Percentiles rank a stretch among this genome's conserved stretches.
These are phyloP conservation scores for Salpingus planirostris DNA, from an alignment of 2,888 invertebrate genomes.

Conservation along the genomic window DNA sequence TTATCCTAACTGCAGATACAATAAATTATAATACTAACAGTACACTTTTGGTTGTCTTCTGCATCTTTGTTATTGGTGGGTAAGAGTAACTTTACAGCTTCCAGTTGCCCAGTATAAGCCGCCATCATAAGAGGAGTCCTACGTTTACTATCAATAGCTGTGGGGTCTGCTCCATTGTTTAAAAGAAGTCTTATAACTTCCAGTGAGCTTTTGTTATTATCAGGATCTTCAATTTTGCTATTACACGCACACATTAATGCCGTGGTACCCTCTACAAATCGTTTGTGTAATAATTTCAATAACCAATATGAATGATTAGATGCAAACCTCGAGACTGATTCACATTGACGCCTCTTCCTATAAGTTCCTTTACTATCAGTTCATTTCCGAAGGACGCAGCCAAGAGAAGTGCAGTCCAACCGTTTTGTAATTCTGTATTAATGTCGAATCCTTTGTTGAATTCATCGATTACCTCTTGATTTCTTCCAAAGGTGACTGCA, in stretches of 20 bases:
- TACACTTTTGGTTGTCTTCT: slow-evolving; percentile 53
- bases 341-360: too few relatives aligned
- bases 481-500: too few relatives aligned
- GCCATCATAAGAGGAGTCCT: slow-evolving; percentile 58
- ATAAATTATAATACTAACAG: slow-evolving; percentile 46
- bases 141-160: slow-evolving; percentile 49
- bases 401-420: too few relatives aligned
- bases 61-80: slow-evolving; percentile 48
- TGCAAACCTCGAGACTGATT: too few relatives aligned
- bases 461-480: too few relatives aligned
- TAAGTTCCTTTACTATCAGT: too few relatives aligned
- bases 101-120: slow-evolving; percentile 45
- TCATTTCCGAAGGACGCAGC: too few relatives aligned
- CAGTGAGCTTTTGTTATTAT: slow-evolving; percentile 42
- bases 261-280: slow-evolving; percentile 51
- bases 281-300: neutral
- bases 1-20: too few relatives aligned
- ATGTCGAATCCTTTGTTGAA: too few relatives aligned
- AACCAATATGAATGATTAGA: neutral
- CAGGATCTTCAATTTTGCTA: slow-evolving; percentile 44
- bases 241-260: slow-evolving; percentile 55
- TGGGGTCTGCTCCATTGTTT: slow-evolving; percentile 45
- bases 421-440: too few relatives aligned
- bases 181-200: slow-evolving; percentile 40
- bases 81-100: slow-evolving; percentile 47